Percentiles rank a stretch among this genome's conserved stretches.
These are phyloP conservation scores for Drosophila burlai DNA, from an alignment of 1,140 invertebrate genomes.

Conservation along the genomic window DNA sequence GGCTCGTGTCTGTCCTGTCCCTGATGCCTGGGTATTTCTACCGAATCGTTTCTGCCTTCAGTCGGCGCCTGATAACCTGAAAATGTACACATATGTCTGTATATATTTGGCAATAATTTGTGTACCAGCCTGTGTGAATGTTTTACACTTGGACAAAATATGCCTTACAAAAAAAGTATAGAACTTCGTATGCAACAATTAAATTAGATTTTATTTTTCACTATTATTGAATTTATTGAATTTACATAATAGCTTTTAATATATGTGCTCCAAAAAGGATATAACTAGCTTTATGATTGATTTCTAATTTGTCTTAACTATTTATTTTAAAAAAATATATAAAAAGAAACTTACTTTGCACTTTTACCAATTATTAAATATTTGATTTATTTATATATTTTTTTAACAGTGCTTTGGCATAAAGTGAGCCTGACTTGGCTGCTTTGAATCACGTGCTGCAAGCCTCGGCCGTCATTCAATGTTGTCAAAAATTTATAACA, in stretches of 20 bases:
- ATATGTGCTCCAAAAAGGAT: accelerated
- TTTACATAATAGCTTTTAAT: not conserved
- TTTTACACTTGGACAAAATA: not conserved
- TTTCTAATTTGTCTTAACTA: too few species aligned
- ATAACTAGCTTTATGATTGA: too few species aligned
- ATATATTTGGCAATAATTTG: conserved; percentile 2
- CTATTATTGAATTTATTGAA: not conserved
- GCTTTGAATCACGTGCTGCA: conserved; percentile 73
- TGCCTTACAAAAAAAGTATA: not conserved
- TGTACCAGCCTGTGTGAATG: conserved; percentile 9
- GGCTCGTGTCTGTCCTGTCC: conserved; percentile 17
- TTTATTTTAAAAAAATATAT: not conserved
- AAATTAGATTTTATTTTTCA: not conserved
- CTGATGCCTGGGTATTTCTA: conserved; percentile 13
- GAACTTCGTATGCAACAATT: too few species aligned
- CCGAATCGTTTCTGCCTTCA: conserved; percentile 42
- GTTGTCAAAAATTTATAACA: conserved; percentile 78
- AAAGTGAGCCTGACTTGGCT: not conserved
- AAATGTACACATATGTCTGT: conserved; percentile 7
- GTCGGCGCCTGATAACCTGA: conserved; percentile 34
- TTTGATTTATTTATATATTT: not conserved
- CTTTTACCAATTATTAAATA: too few species aligned
- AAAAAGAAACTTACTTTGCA: accelerated
- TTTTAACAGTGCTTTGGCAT: conserved; percentile 1
- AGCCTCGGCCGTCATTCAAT: conserved; percentile 53